Base-by-base conservation (phyloP, 2,888 invertebrate genomes). In the Sarcophaga variegata region DNA sequence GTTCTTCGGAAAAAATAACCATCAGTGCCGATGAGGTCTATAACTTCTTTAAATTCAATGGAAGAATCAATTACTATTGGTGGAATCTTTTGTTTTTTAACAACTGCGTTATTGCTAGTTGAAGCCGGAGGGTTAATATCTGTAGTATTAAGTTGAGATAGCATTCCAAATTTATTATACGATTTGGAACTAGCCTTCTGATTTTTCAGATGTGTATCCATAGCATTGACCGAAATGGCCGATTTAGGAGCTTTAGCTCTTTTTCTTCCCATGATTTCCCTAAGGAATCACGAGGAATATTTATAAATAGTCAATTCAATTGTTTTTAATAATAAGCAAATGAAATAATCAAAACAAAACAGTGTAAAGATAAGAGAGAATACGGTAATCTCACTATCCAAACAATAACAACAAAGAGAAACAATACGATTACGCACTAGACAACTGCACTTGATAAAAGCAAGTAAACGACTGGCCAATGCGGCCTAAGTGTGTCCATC, bases 311-410 rank as follows among this genome's bases (percentile, higher is more conserved):
- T 25, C 25, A 25, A 25, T 20, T 22, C 22, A 62, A 22, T 22
- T 62, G 62, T 25, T 62, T 62, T 62, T 22, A 62, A 62, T 62
- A 62, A 62, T 62, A 62, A 62, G 22, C 62, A 62, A 20, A 62
- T 62, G 62, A 62, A 62, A 62, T 62, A 62, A 62, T 62, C 62
- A 20, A 62, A 62, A 62, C 62, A 25, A 62, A 62, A 62, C 62
- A 62, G 62, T 22, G 62, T 62, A 62, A 62, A 22, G 62, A 62
- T 62, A 62, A 62, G 62, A 62, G 62, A 62, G 20, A 62, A 62
- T 20, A 62, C 22, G 22, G 22, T 62, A 62, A 62, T 62, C 62
- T 62, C 62, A 62, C 62, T 62, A 62, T 62, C 22, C 2, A 62
- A 62, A 20, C 62, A 25, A 12, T 25, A 25, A 3, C 25, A 71